Evolutionary conservation across 2,888 invertebrate genomes (phyloP).

Genomic region (Vandiemenella viatica): DNA sequence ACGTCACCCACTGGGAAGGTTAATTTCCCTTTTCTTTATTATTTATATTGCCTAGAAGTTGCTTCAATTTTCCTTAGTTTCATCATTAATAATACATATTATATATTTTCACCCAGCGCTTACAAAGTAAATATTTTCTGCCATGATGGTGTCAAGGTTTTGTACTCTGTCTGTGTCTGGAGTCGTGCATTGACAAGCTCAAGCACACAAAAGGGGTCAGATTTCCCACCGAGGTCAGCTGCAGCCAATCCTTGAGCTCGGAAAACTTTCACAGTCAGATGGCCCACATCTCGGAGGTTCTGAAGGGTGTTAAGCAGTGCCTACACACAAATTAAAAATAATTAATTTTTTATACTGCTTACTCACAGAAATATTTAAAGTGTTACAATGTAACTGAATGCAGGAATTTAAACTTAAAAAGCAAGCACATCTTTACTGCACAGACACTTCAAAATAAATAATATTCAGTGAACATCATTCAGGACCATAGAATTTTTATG

Average conservation of each 20-base stretch:
- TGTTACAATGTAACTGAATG: not conserved
- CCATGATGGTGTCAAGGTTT: conserved; percentile 92
- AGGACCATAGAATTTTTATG: too few relatives aligned
- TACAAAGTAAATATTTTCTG: conserved; percentile 97
- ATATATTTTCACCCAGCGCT: too few relatives aligned
- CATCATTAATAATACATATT: too few relatives aligned
- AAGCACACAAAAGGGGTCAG: conserved; percentile 95
- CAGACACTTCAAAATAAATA: not conserved
- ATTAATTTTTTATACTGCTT: not conserved
- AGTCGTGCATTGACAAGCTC: conserved; percentile 87
- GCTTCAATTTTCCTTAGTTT: too few relatives aligned
- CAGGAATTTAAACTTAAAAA: not conserved
- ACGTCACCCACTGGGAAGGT: too few relatives aligned
- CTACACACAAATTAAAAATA: conserved; percentile 29
- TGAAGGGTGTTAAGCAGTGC: conserved; percentile 51
- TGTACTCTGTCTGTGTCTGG: conserved; percentile 97
- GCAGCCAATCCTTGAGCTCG: conserved; percentile 71
- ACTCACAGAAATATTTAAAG: too few relatives aligned
- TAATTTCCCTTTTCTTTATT: too few relatives aligned
- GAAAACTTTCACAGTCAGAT: conserved; percentile 86
- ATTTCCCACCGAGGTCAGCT: conserved; percentile 93
- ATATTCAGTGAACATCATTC: too few relatives aligned
- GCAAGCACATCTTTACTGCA: not conserved
- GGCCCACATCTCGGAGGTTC: conserved; percentile 75
- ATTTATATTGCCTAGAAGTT: too few relatives aligned